Evolutionary conservation across 2,797 vertebrate genomes (phyloP).

Genomic region (Alcedo atthis): DNA sequence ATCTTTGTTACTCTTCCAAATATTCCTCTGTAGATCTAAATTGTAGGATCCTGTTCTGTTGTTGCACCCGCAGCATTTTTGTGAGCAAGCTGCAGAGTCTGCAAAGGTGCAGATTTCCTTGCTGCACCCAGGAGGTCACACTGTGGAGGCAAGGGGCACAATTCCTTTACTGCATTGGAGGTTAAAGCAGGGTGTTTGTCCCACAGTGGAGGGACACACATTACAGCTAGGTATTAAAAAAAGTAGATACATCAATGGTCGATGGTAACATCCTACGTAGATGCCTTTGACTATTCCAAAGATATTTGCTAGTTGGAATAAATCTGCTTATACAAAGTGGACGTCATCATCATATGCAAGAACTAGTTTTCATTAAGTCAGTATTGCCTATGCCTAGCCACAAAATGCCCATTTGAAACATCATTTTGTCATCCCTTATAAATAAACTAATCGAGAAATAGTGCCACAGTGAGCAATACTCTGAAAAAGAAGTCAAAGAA

Average conservation of each 20-base stretch:
- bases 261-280: too few species aligned
- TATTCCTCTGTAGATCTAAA: neutral
- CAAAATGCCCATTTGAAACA: neutral
- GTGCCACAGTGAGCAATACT: accelerated
- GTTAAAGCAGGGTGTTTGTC: neutral
- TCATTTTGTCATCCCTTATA: neutral
- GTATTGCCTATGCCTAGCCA: neutral
- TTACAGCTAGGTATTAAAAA: neutral
- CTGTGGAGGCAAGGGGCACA: neutral
- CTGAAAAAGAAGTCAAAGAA: neutral
- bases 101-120: neutral
- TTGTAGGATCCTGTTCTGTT: accelerated
- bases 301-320: neutral
- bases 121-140: neutral
- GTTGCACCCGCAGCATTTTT: neutral
- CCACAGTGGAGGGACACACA: neutral
- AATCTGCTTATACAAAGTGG: neutral
- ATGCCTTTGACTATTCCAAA: neutral
- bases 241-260: neutral
- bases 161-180: neutral
- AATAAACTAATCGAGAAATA: neutral
- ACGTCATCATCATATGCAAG: neutral
- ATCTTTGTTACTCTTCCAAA: neutral
- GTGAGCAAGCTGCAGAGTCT: neutral
- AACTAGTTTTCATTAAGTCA: neutral